phyloP scores from a whole-genome alignment of 2,888 invertebrate genomes.

The Drosophila ezoana region DNA sequence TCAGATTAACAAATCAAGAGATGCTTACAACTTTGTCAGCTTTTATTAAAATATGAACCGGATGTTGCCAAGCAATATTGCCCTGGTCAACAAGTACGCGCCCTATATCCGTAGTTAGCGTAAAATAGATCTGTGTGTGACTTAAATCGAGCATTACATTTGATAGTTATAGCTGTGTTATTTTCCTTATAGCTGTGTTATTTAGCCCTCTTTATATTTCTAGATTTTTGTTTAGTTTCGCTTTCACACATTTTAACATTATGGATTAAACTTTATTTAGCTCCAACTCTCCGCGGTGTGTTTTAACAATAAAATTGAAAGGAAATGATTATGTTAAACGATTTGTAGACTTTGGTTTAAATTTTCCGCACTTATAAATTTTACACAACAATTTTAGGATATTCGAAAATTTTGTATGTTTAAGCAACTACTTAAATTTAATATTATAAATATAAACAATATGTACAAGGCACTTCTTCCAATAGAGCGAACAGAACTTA shows the following conservation, averaged over 20 bases:
- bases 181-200: no score
- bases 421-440: constrained; percentile 33
- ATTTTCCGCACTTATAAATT: constrained; percentile 39
- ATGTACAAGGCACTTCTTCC: constrained; percentile 60
- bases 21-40: no score
- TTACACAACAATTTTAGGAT: constrained; percentile 33
- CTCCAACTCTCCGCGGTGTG: constrained; percentile 29
- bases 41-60: no score
- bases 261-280: constrained; percentile 46
- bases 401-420: constrained; percentile 23
- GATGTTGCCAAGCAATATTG: no score
- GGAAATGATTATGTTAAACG: constrained; percentile 29
- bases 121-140: no score
- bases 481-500: constrained; percentile 31
- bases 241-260: constrained; percentile 6
- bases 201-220: no score
- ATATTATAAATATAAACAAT: constrained; percentile 58
- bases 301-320: constrained; percentile 36
- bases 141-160: no score
- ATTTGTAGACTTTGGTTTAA: constrained; percentile 65
- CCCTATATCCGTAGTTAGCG: no score
- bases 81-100: no score
- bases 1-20: no score
- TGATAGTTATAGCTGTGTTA: no score
- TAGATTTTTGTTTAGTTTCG: no score